Conservation (phyloP, 1,140 invertebrate species). For the Proctacanthus coquilletti region DNA sequence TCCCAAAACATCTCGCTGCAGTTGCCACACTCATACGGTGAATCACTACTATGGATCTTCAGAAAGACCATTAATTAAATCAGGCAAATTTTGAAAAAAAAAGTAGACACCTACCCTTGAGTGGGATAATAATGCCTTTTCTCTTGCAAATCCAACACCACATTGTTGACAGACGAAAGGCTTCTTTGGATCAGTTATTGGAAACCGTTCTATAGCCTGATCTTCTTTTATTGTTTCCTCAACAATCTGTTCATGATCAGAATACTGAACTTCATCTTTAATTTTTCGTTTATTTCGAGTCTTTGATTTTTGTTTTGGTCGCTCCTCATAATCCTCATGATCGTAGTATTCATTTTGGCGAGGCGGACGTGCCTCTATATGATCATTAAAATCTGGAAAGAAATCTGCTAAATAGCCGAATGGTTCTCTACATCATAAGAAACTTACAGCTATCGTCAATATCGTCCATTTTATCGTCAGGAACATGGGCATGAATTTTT, state of each 20-base stretch:
- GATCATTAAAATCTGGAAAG: neutral
- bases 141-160: conserved; percentile 59
- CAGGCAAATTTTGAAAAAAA: conserved; percentile 1
- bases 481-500: conserved; percentile 62
- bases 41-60: conserved; percentile 55
- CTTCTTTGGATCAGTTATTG: conserved; percentile 51
- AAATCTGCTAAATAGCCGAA: too few relatives aligned
- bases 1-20: conserved; percentile 70
- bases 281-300: neutral
- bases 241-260: neutral
- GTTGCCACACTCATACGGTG: conserved; percentile 55
- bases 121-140: conserved; percentile 63
- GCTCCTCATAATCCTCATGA: neutral
- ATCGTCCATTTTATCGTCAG: conserved; percentile 33
- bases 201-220: conserved; percentile 13
- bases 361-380: neutral
- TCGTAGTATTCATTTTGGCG: neutral
- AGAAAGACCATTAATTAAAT: conserved; percentile 9
- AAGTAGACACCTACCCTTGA: conserved; percentile 30
- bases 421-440: too few relatives aligned
- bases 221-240: neutral
- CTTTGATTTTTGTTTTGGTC: neutral
- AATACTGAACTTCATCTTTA: neutral
- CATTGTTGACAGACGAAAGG: conserved; percentile 69
- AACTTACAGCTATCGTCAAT: conserved; percentile 31